A percentile compares a stretch with the other conserved stretches of the same genome.
Conservation (phyloP, 2,888 invertebrate genomes). For the Acrobasis suavella region DNA sequence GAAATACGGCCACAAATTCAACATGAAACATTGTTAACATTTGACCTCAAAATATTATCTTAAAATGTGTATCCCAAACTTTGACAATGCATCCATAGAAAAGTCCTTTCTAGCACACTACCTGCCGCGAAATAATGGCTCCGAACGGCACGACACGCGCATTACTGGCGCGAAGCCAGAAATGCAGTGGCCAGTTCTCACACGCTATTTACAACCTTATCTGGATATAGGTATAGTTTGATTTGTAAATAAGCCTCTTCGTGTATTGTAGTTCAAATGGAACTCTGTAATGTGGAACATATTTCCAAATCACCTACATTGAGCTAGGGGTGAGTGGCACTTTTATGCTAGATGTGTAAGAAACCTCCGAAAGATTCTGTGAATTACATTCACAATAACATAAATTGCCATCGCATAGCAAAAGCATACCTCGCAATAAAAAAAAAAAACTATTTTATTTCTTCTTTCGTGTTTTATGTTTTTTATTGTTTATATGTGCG, state of each 20-base stretch:
- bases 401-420: too few relatives aligned
- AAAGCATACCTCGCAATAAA: too few relatives aligned
- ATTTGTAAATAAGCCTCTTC: not conserved
- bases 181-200: not conserved
- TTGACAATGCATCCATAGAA: not conserved
- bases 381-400: not conserved
- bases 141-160: not conserved
- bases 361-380: too few relatives aligned
- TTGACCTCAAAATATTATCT: too few relatives aligned
- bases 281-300: conserved; percentile 7
- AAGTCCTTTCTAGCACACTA: not conserved
- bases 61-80: too few relatives aligned
- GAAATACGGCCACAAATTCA: too few relatives aligned
- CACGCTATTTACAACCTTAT: not conserved
- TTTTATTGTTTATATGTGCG: too few relatives aligned
- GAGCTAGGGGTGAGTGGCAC: too few relatives aligned
- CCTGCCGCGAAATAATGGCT: not conserved
- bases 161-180: conserved; percentile 10
- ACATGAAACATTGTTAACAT: too few relatives aligned
- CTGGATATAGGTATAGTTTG: not conserved
- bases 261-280: conserved; percentile 12
- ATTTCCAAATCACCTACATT: conserved; percentile 15
- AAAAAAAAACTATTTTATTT: too few relatives aligned
- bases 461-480: too few relatives aligned
- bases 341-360: too few relatives aligned